phyloP scores from a whole-genome alignment of 92 coral and sea anemone genomes.

The Palythoa heliodiscus region DNA sequence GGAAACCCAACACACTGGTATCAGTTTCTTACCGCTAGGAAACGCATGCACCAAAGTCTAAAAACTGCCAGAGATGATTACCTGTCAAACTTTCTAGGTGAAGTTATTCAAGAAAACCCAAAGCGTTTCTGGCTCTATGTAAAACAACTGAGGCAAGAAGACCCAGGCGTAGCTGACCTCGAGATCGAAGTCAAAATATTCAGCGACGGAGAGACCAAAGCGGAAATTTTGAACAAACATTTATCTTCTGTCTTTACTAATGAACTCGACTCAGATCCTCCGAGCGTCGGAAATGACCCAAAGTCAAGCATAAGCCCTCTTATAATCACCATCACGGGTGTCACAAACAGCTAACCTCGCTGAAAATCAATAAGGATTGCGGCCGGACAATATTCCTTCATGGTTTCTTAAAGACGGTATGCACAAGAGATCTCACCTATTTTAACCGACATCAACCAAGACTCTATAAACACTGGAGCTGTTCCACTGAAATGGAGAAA shows the following conservation, averaged over 20 bases:
- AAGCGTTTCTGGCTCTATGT: conserved; percentile 9
- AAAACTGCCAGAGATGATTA: too few species aligned
- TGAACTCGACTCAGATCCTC: conserved; percentile 18
- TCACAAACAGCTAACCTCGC: conserved; percentile 16
- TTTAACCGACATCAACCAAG: too few species aligned
- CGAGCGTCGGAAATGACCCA: conserved; percentile 6
- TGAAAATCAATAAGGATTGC: neutral
- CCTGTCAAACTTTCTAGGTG: neutral
- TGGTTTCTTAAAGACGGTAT: too few species aligned
- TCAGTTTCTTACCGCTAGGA: too few species aligned
- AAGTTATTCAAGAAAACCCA: neutral
- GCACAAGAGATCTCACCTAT: too few species aligned
- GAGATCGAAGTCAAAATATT: conserved; percentile 17
- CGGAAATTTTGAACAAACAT: conserved; percentile 45
- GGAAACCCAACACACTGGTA: too few species aligned
- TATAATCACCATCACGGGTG: conserved; percentile 4
- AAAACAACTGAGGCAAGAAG: conserved; percentile 32
- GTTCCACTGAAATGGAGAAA: too few species aligned
- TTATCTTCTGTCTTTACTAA: conserved; percentile 32
- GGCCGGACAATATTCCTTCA: too few species aligned
- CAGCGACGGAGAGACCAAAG: too few species aligned
- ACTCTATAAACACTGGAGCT: too few species aligned
- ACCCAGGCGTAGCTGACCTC: conserved; percentile 41
- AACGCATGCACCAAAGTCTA: too few species aligned
- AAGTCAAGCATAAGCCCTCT: conserved; percentile 24